Evolutionary conservation across 2,113 vertebrate species (phyloP).

Genomic region (Menura novaehollandiae): DNA sequence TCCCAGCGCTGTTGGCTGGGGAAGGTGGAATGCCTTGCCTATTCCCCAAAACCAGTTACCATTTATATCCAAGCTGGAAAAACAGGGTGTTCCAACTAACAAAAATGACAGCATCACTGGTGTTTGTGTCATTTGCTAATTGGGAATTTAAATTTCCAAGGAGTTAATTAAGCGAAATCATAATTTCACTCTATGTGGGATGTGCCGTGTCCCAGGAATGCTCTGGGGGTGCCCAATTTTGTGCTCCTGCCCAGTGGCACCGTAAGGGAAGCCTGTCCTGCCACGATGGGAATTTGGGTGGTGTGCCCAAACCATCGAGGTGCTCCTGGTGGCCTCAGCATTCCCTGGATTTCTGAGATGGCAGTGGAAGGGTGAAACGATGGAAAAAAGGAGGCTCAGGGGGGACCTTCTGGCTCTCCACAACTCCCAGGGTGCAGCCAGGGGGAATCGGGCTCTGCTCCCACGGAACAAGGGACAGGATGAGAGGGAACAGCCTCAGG

Average conservation of each 20-base stretch:
- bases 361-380: neutral
- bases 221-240: neutral
- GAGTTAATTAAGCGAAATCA: neutral
- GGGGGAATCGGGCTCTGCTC: no score
- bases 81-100: neutral
- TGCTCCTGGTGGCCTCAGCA: neutral
- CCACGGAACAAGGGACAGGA: no score
- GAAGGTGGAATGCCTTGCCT: neutral
- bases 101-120: neutral
- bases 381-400: neutral
- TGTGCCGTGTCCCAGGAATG: neutral
- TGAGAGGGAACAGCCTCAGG: no score
- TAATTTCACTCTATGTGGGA: neutral
- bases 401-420: no score
- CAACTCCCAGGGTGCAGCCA: no score
- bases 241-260: no score
- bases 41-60: neutral
- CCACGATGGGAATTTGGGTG: neutral
- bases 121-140: neutral
- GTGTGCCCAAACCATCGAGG: neutral
- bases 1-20: neutral
- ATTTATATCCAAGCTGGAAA: neutral
- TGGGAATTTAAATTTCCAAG: no score
- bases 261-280: neutral
- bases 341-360: no score